Conservation (phyloP, 2,888 invertebrate genomes). For the Nymphalis urticae region DNA sequence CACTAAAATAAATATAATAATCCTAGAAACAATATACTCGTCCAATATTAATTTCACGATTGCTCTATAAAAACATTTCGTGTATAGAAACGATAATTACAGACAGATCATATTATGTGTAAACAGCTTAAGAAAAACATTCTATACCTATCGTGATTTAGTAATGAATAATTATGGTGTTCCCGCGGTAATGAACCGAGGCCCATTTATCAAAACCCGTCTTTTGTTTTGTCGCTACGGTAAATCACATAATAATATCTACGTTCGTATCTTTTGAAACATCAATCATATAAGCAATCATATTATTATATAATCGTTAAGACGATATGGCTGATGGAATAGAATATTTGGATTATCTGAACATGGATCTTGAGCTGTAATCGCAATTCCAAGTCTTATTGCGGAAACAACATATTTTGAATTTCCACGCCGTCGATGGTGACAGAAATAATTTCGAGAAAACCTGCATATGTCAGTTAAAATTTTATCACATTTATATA, state of each 20-base stretch:
- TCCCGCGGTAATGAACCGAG: slow-evolving; percentile 14
- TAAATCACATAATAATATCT: not conserved
- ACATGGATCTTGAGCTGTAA: too few species aligned
- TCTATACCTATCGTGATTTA: not conserved
- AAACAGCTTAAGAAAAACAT: not conserved
- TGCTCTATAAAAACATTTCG: not conserved
- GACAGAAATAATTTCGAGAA: too few species aligned
- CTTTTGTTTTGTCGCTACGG: not conserved
- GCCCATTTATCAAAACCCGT: not conserved
- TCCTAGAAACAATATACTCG: too few species aligned
- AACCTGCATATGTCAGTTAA: too few species aligned
- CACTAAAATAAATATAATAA: too few species aligned
- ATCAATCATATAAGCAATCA: slow-evolving; percentile 7
- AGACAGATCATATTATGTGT: too few species aligned
- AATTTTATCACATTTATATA: too few species aligned
- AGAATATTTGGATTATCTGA: too few species aligned
- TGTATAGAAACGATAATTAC: not conserved
- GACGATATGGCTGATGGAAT: not conserved
- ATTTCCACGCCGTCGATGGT: too few species aligned
- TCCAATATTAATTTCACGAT: too few species aligned
- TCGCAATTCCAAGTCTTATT: too few species aligned
- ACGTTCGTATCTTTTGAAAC: not conserved
- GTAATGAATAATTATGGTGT: slow-evolving; percentile 17
- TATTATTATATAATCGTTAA: not conserved
- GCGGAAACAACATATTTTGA: too few species aligned